Base-by-base conservation (phyloP, 2,888 invertebrate genomes). In the Plagodis pulveraria region DNA sequence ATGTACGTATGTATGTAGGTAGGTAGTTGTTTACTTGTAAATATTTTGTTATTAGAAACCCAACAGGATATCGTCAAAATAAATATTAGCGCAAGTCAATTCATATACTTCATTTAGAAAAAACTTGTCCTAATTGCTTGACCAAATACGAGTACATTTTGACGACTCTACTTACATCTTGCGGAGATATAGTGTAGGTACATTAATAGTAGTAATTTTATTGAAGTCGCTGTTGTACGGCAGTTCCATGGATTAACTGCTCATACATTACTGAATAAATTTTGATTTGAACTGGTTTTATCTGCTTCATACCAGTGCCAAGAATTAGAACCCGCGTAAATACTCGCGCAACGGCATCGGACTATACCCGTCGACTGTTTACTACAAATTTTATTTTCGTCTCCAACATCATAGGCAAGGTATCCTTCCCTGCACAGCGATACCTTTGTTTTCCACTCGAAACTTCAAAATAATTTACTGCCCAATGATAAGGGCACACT, bases 391-490 rank as follows among this genome's bases (percentile, higher is more conserved):
- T 76, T 83, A 83, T 84, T 86, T 82, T 75, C 64, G 77, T 77
- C 74, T 65, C 59, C 57, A 44, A 44, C 48, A 35, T 7, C 47
- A 45, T 8, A 58, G 55, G 53, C 55, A 56, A 55, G 22, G 48
- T 58, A 8, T 40, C 5, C 10, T 6, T 45, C 47, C 38, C 56
- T 35, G 40, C 43, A 42, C 40, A 42, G 40, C 22, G 41, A 44
- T 50, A 59, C 63, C 63, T 73, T 75, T 78, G 73, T 80, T 81
- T 84, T 83, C 77, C 76, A 78, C 66, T 70, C 57, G 53, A 72
- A 77, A 78, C 73, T 76, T 78, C 79, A 76, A 80, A 84, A 78
- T 86, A 86, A 87, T 87, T 85, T 88, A 89, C 74, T 74, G 75
- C 70, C 76, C 71, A 70, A 65, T 76, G 90, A 89, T 89, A 90